These are phyloP conservation scores for Epizoanthus stellaris DNA, from an alignment of 92 coral and sea anemone genomes.

Conservation along the genomic window DNA sequence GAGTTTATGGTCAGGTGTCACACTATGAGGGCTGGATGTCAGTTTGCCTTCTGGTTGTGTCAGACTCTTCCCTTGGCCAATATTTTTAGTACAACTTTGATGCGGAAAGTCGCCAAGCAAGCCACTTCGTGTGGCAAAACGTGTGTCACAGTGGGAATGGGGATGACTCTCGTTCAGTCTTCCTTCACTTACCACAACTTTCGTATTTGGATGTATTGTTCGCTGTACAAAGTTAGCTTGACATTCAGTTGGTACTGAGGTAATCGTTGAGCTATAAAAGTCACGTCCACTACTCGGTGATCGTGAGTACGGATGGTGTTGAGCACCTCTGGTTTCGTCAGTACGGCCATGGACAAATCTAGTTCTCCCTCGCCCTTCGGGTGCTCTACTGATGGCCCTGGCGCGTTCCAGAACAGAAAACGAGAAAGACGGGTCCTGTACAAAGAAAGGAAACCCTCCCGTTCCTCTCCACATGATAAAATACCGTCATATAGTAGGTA, in stretches of 20 bases:
- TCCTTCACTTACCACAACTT: background rate
- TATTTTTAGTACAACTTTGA: background rate
- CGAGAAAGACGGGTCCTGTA: background rate
- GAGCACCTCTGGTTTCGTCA: background rate
- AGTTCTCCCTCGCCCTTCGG: too few relatives aligned
- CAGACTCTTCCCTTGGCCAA: background rate
- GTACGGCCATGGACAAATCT: too few relatives aligned
- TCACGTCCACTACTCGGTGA: too few relatives aligned
- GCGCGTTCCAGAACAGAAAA: background rate
- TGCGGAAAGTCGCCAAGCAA: background rate
- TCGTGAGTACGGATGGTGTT: slow-evolving; percentile 12
- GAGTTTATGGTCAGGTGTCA: background rate
- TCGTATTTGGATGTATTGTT: background rate
- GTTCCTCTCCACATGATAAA: slow-evolving; percentile 15
- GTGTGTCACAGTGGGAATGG: background rate
- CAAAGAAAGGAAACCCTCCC: background rate
- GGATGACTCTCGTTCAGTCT: background rate
- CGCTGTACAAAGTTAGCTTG: background rate
- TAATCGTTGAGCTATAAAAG: background rate
- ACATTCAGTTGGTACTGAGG: background rate
- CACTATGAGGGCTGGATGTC: background rate
- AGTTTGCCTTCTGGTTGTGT: background rate
- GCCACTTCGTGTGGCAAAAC: background rate
- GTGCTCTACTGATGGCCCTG: too few relatives aligned
- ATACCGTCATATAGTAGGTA: background rate